Conservation (phyloP, 2,797 vertebrate genomes). For the Myotis daubentonii region DNA sequence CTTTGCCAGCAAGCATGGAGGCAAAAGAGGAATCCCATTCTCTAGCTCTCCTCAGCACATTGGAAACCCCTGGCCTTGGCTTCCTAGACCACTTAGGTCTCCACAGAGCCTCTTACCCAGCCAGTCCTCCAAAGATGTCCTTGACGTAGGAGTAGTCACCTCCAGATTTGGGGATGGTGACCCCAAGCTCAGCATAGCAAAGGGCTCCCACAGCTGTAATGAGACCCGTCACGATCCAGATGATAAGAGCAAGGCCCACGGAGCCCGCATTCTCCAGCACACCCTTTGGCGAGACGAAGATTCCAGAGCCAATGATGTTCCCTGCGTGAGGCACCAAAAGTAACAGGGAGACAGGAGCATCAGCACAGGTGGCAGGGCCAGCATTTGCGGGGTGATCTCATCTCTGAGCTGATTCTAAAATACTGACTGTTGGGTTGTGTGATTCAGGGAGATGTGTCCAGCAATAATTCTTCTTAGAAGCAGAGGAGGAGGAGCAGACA, state of each 20-base stretch:
- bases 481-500: not conserved
- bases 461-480: slow-evolving; percentile 12
- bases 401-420: slow-evolving; percentile 26
- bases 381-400: not conserved
- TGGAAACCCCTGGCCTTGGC: not conserved
- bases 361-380: not conserved
- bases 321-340: slow-evolving; percentile 82
- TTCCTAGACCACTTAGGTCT: not conserved
- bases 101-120: slow-evolving; percentile 88
- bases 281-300: slow-evolving; percentile 96
- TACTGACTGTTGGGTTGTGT: not conserved
- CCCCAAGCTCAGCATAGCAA: slow-evolving; percentile 95
- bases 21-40: not conserved
- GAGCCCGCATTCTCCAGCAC: slow-evolving; percentile 95
- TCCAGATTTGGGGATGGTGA: slow-evolving; percentile 96
- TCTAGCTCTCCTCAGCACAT: not conserved
- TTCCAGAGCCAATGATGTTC: slow-evolving; percentile 96
- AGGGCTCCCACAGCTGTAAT: slow-evolving; percentile 95
- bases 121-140: slow-evolving; percentile 95
- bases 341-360: not conserved
- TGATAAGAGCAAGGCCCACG: slow-evolving; percentile 92
- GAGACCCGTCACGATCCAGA: slow-evolving; percentile 94
- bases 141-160: slow-evolving; percentile 97
- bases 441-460: not conserved
- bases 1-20: not conserved